Conservation (phyloP, 2,797 vertebrate species). For the Tauraco hartlaubi region DNA sequence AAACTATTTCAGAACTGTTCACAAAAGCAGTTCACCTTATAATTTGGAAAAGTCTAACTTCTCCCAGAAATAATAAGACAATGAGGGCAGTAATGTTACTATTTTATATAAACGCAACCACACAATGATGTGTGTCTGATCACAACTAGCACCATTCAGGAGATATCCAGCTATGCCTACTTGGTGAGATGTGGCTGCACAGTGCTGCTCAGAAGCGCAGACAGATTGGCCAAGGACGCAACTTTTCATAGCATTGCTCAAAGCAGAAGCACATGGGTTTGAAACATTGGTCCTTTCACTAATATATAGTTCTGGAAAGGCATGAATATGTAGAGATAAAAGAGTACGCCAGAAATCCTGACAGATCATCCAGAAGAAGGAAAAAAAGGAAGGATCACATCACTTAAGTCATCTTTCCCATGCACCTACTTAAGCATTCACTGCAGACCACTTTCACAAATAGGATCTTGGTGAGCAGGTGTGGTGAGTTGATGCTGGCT, state of each 20-base stretch:
- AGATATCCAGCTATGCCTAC: not conserved
- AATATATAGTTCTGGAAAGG: not conserved
- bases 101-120: not conserved
- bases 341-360: not conserved
- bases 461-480: not conserved
- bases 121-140: not conserved
- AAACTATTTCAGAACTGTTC: not conserved
- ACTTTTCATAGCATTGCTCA: not conserved
- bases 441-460: not conserved
- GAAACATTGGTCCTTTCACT: not conserved
- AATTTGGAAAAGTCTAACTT: not conserved
- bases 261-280: not conserved
- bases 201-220: not conserved
- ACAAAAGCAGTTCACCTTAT: not conserved
- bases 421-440: not conserved
- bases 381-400: not conserved
- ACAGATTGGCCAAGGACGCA: not conserved
- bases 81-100: not conserved
- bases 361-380: not conserved
- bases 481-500: too few relatives aligned
- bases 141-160: not conserved
- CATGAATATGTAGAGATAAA: not conserved
- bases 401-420: not conserved
- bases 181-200: not conserved
- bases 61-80: not conserved